Evolutionary conservation across 2,888 invertebrate species (phyloP).

Genomic region (Syrphus vitripennis): DNA sequence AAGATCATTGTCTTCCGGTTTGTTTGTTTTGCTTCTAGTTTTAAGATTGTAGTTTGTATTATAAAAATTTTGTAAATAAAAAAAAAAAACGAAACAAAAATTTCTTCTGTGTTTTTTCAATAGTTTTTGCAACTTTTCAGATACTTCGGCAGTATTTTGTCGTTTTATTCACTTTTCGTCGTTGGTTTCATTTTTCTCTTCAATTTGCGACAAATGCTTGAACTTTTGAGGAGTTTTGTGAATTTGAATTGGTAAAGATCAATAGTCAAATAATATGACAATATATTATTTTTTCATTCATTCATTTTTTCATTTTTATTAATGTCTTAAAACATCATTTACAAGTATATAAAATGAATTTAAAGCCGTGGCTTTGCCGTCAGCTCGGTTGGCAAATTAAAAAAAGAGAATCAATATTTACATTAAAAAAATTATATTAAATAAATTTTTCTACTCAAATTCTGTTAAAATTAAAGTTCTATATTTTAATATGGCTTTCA

Average conservation of each 20-base stretch:
- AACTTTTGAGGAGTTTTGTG: neutral
- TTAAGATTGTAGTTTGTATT: constrained; percentile 34
- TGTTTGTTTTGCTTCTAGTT: constrained; percentile 74
- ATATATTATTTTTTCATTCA: too few relatives aligned
- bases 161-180: neutral
- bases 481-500: too few relatives aligned
- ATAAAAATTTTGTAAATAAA: constrained; percentile 61
- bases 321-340: too few relatives aligned
- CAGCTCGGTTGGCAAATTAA: too few relatives aligned
- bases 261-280: too few relatives aligned
- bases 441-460: too few relatives aligned
- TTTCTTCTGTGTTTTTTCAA: neutral
- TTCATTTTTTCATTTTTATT: too few relatives aligned
- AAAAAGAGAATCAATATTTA: too few relatives aligned
- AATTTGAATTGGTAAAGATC: neutral
- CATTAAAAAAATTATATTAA: too few relatives aligned
- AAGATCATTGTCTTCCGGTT: constrained; percentile 75
- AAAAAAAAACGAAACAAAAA: constrained; percentile 35
- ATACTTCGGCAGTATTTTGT: neutral
- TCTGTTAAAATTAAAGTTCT: too few relatives aligned
- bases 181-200: neutral
- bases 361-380: too few relatives aligned
- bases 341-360: too few relatives aligned
- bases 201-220: neutral
- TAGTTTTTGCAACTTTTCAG: neutral